Evolutionary conservation across 2,113 vertebrate genomes (phyloP).

Genomic region (Cathartes aura): DNA sequence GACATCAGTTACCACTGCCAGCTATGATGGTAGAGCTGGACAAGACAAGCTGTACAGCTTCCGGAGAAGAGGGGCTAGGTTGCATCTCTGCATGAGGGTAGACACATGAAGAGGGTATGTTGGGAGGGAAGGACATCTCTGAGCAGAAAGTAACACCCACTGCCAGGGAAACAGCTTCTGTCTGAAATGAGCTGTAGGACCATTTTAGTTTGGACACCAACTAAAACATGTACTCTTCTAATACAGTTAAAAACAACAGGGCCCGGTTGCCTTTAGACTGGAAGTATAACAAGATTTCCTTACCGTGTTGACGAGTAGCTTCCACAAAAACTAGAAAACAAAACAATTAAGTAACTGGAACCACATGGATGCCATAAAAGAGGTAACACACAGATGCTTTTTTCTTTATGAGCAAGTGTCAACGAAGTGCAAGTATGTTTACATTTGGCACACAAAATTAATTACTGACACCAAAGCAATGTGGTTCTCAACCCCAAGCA

Average conservation of each 20-base stretch:
- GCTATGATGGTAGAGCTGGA: not conserved
- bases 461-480: not conserved
- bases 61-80: not conserved
- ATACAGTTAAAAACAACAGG: not conserved
- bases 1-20: not conserved
- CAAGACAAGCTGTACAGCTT: not conserved
- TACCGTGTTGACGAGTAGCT: conserved; percentile 83
- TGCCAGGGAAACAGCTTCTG: not conserved
- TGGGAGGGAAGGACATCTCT: not conserved
- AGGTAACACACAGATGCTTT: not conserved
- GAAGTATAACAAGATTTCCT: conserved; percentile 39
- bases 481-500: not conserved
- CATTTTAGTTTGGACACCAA: not conserved
- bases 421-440: not conserved
- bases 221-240: not conserved
- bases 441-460: not conserved
- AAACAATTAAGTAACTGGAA: not conserved
- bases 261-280: not conserved
- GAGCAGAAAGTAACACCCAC: not conserved
- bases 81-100: not conserved
- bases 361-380: not conserved
- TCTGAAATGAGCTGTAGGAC: not conserved
- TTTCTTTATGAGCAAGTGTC: not conserved
- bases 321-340: conserved; percentile 80
- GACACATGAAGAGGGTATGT: not conserved